These are phyloP conservation scores for Sturnira hondurensis DNA, from an alignment of 2,113 vertebrate species.

Conservation along the genomic window DNA sequence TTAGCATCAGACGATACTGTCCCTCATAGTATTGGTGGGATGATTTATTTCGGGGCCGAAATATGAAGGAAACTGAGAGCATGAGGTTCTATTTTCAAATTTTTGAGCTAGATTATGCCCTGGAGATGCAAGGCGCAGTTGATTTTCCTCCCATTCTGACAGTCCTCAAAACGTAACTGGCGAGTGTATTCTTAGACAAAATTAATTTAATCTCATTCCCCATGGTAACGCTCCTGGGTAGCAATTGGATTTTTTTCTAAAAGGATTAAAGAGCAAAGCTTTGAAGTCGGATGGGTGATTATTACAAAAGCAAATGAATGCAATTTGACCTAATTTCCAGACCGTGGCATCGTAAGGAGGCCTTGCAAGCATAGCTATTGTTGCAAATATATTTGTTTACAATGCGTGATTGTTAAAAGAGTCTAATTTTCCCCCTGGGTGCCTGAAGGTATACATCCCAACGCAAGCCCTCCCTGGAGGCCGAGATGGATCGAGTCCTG, in stretches of 20 bases:
- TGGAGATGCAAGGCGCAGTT: not conserved
- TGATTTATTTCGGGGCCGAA: not conserved
- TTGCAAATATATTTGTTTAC: not conserved
- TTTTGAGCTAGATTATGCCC: not conserved
- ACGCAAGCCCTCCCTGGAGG: fast-evolving
- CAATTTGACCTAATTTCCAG: constrained; percentile 39
- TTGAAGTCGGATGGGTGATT: constrained; percentile 50
- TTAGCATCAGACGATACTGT: not conserved
- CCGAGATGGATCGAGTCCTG: too few relatives aligned
- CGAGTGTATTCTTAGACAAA: constrained; percentile 67
- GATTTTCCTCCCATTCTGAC: constrained; percentile 56
- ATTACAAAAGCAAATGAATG: constrained; percentile 40
- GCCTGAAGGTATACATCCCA: not conserved
- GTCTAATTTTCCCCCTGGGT: not conserved
- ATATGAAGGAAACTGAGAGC: not conserved
- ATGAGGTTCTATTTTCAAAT: not conserved
- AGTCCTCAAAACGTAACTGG: not conserved
- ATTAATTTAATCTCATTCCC: constrained; percentile 66
- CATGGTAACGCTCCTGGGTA: not conserved
- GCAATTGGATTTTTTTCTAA: constrained; percentile 67
- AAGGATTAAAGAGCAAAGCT: constrained; percentile 68
- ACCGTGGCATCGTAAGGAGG: not conserved
- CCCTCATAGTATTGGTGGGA: not conserved
- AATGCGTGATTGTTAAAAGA: not conserved
- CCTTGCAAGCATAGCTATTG: not conserved